Conservation (phyloP, 2,113 vertebrate genomes). For the Semnopithecus entellus region DNA sequence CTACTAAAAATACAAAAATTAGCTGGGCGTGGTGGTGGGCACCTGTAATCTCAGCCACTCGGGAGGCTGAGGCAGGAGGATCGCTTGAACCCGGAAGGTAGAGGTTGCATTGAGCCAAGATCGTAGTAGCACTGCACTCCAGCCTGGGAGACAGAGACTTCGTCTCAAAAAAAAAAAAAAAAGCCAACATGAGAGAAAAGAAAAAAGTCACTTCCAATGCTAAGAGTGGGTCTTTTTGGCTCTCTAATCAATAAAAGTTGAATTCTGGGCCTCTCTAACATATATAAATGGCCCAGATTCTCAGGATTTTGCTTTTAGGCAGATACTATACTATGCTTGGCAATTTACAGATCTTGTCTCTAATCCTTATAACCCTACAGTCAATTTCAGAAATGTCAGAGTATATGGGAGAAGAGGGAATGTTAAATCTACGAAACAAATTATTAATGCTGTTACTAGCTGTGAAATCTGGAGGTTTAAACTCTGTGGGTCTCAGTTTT, state of each 20-base stretch:
- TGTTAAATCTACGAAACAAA: conserved; percentile 46
- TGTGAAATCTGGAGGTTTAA: background rate
- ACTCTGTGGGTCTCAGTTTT: conserved; percentile 38
- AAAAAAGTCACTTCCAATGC: conserved; percentile 14
- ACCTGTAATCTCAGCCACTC: no score
- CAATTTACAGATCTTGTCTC: conserved; percentile 24
- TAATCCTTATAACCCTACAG: conserved; percentile 29
- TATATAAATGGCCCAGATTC: conserved; percentile 16
- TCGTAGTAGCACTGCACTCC: background rate
- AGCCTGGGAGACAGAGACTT: background rate
- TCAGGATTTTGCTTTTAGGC: background rate
- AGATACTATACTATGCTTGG: background rate
- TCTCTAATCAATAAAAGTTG: background rate
- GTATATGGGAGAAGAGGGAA: background rate
- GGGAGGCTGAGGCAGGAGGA: no score
- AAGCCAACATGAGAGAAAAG: background rate
- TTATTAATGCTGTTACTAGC: conserved; percentile 1
- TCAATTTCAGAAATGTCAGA: conserved; percentile 22
- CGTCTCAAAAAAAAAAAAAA: background rate
- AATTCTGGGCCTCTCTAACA: background rate
- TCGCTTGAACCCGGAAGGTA: no score
- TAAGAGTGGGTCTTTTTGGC: background rate
- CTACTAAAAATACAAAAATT: background rate
- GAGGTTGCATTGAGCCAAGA: background rate
- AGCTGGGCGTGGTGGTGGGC: no score